phyloP scores from a whole-genome alignment of 2,113 vertebrate genomes.

The Aldabrachelys gigantea region DNA sequence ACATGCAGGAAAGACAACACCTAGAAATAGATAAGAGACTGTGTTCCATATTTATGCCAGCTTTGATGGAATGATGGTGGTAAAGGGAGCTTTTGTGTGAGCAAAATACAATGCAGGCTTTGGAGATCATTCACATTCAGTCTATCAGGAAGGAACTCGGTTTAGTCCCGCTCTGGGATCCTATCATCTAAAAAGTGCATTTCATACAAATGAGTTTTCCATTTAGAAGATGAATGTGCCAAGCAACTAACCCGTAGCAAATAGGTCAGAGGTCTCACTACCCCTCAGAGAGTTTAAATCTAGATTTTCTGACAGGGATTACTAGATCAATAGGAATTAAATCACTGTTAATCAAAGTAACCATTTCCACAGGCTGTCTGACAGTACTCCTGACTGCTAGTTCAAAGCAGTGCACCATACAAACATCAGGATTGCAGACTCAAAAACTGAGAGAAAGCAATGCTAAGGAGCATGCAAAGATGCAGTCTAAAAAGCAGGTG shows the following conservation, averaged over 20 bases:
- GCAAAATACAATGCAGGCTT: not conserved
- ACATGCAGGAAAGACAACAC: not conserved
- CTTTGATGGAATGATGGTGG: not conserved
- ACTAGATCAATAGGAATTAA: not conserved
- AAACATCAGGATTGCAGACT: not conserved
- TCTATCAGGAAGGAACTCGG: not conserved
- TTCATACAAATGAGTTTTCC: not conserved
- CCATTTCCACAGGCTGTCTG: not conserved
- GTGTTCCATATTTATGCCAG: not conserved
- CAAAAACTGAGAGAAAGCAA: not conserved
- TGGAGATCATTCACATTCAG: not conserved
- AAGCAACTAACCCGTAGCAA: not conserved
- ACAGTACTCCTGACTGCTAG: not conserved
- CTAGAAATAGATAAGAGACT: not conserved
- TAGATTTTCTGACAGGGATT: not conserved
- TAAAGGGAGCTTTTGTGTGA: not conserved
- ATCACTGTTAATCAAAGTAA: not conserved
- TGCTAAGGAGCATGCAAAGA: not conserved
- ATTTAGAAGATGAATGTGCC: conserved; percentile 6
- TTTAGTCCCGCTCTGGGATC: not conserved
- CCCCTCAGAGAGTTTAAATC: not conserved
- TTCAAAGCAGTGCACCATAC: not conserved
- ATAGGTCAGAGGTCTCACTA: not conserved
- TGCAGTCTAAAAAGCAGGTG: not conserved
- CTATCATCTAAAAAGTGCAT: not conserved